Percentiles rank a stretch among this genome's conserved stretches.
phyloP scores from a whole-genome alignment of 2,797 vertebrate species.

The Micropoecilia bifurca region DNA sequence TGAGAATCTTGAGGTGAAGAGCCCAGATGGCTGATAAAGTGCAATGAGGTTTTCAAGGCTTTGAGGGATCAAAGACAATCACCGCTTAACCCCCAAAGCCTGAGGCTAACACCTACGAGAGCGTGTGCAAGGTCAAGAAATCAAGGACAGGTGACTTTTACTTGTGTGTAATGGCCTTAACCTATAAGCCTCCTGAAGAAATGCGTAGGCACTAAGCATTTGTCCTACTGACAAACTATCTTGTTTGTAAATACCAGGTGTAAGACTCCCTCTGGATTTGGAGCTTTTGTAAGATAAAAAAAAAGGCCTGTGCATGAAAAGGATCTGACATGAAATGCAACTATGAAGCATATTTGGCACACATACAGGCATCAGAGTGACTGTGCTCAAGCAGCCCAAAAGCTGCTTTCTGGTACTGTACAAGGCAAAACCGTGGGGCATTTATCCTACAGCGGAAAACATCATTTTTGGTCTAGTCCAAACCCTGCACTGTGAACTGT shows the following conservation, averaged over 20 bases:
- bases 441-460: not conserved
- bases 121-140: constrained; percentile 29
- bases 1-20: constrained; percentile 44
- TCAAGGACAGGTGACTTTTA: constrained; percentile 38
- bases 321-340: not conserved
- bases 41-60: constrained; percentile 54
- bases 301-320: not conserved
- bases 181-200: constrained; percentile 55
- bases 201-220: constrained; percentile 55
- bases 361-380: not conserved
- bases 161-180: constrained; percentile 57
- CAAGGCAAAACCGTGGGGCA: not conserved
- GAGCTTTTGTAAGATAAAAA: constrained; percentile 4
- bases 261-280: not conserved
- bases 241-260: constrained; percentile 10
- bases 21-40: constrained; percentile 67
- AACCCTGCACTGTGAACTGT: constrained; percentile 1
- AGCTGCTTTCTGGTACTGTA: constrained; percentile 1
- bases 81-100: constrained; percentile 61
- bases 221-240: constrained; percentile 43
- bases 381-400: not conserved
- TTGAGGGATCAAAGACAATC: constrained; percentile 66
- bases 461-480: not conserved
- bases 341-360: constrained; percentile 16
- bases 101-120: constrained; percentile 18